Evolutionary conservation across 2,888 invertebrate species (phyloP).

Genomic region (Globia sparganii): DNA sequence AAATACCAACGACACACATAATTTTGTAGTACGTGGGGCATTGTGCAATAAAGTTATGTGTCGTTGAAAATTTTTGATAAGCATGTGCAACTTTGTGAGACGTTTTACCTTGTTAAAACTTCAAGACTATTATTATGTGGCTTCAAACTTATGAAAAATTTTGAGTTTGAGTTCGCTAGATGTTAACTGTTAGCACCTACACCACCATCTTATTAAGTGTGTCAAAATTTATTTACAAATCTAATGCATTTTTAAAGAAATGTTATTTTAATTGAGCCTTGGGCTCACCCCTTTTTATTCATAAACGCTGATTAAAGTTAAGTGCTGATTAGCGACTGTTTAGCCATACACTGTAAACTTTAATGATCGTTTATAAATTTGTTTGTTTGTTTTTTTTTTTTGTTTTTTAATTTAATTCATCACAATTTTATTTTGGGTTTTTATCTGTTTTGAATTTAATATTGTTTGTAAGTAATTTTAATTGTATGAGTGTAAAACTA

Average conservation of each 20-base stretch:
- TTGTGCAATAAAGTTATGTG: neutral
- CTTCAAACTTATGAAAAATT: slow-evolving; percentile 34
- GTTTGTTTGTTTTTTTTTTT: too few species aligned
- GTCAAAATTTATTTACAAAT: too few species aligned
- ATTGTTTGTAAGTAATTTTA: too few species aligned
- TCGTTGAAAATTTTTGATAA: neutral
- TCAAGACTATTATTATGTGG: slow-evolving; percentile 19
- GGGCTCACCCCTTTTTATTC: neutral
- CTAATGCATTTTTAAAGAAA: neutral
- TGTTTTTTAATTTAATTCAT: too few species aligned
- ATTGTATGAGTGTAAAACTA: too few species aligned
- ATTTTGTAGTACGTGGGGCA: neutral
- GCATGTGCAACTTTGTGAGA: neutral
- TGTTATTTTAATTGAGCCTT: neutral
- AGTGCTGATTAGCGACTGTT: neutral
- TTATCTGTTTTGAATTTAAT: too few species aligned
- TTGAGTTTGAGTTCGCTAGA: neutral
- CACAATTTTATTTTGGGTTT: too few species aligned
- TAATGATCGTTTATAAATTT: neutral
- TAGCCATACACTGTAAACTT: neutral
- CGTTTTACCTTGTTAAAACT: slow-evolving; percentile 38
- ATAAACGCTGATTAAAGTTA: neutral
- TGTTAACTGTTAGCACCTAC: neutral
- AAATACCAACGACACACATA: neutral
- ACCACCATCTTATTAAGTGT: neutral